phyloP scores from a whole-genome alignment of 2,113 vertebrate species.

The human (Homo sapiens) region DNA sequence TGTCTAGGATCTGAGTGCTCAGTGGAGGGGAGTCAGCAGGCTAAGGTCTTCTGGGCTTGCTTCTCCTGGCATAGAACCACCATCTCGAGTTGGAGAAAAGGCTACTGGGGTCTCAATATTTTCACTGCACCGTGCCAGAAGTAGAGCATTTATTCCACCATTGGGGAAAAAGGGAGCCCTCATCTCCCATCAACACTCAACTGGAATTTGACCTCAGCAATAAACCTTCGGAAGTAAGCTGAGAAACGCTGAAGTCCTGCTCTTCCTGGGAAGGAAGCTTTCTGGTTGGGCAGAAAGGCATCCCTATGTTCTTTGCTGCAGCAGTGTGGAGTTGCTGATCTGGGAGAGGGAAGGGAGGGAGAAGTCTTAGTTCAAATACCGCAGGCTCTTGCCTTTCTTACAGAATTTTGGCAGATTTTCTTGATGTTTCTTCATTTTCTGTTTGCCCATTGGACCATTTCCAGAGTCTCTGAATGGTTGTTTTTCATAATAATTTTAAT shows the following conservation, averaged over 20 bases:
- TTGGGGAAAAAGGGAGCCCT: not conserved
- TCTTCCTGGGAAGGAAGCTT: not conserved
- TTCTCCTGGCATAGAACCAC: not conserved
- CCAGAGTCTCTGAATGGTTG: not conserved
- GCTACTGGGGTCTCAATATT: not conserved
- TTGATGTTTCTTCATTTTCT: conserved; percentile 19
- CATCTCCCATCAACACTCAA: not conserved
- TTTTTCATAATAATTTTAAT: not conserved
- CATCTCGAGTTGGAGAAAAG: not conserved
- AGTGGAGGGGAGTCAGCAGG: not conserved
- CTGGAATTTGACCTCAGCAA: not conserved
- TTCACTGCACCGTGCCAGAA: not conserved
- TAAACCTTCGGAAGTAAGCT: not conserved
- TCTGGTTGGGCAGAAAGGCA: not conserved
- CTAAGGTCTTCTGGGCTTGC: not conserved
- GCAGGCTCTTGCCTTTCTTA: not conserved
- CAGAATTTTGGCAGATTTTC: not conserved
- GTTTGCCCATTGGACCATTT: not conserved
- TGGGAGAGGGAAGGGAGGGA: not conserved
- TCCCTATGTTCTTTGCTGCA: not conserved
- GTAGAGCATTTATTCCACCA: not conserved
- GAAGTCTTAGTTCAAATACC: not conserved
- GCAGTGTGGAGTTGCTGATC: not conserved
- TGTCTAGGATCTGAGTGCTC: not conserved
- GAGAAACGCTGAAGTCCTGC: not conserved